These are phyloP conservation scores for Arctia plantaginis DNA, from an alignment of 2,888 invertebrate genomes.

Conservation along the genomic window DNA sequence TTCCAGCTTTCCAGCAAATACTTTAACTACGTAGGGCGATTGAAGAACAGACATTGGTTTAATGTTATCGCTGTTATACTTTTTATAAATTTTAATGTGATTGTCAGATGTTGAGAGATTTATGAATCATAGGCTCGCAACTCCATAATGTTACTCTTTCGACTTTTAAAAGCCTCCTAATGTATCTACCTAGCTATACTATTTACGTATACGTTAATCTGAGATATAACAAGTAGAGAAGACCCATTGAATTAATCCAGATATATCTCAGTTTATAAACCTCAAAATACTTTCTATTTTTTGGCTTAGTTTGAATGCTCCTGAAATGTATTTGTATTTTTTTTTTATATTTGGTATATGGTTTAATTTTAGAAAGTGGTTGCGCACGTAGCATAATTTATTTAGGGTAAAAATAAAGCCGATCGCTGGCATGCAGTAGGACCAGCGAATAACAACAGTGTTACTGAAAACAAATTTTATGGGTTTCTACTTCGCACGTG, in stretches of 20 bases:
- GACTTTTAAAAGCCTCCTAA: too few relatives aligned
- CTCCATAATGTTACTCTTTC: too few relatives aligned
- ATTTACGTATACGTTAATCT: too few relatives aligned
- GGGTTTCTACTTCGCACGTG: slow-evolving; percentile 18
- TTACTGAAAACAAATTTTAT: slow-evolving; percentile 14
- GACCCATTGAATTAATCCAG: neutral
- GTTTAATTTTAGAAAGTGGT: neutral
- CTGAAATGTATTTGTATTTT: neutral
- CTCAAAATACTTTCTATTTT: neutral
- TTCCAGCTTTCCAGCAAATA: slow-evolving; percentile 1
- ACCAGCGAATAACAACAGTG: slow-evolving; percentile 2
- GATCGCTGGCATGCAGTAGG: slow-evolving; percentile 5
- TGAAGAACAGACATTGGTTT: neutral
- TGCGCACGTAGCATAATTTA: neutral
- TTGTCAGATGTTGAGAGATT: too few relatives aligned
- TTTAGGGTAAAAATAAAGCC: neutral
- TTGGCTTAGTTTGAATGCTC: neutral
- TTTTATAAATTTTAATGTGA: neutral
- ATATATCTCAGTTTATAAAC: neutral
- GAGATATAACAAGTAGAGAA: neutral
- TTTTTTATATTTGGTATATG: neutral
- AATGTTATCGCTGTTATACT: neutral
- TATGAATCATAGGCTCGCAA: too few relatives aligned
- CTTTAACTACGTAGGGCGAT: neutral
- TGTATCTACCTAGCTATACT: too few relatives aligned